These are phyloP conservation scores for Halichoerus grypus DNA, from an alignment of 2,113 vertebrate genomes.

Conservation along the genomic window DNA sequence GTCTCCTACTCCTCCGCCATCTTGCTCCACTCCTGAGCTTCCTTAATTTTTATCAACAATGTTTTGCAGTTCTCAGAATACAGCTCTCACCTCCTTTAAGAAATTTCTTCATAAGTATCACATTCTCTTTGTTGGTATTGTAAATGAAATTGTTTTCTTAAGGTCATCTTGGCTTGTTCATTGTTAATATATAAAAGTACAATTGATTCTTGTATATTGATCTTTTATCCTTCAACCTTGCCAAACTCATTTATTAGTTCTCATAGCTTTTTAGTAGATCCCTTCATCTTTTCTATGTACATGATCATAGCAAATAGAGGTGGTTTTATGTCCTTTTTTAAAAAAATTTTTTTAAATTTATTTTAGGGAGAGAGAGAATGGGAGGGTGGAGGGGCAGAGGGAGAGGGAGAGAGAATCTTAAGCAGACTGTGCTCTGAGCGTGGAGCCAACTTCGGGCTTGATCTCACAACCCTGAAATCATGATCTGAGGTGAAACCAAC, in stretches of 20 bases:
- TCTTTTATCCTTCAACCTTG: background rate
- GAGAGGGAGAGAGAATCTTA: background rate
- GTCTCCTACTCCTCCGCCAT: too few relatives aligned
- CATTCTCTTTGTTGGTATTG: background rate
- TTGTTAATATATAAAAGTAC: background rate
- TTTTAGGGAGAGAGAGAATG: background rate
- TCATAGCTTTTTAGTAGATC: background rate
- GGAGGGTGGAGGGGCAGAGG: background rate
- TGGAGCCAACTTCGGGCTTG: background rate
- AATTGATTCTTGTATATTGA: background rate
- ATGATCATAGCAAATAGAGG: background rate
- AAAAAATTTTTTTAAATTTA: background rate
- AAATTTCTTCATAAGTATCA: background rate
- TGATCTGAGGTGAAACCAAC: background rate
- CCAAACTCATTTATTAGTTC: background rate
- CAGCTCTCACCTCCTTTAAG: background rate
- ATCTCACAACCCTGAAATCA: background rate
- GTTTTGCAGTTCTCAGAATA: background rate
- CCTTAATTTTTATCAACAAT: background rate
- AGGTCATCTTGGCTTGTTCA: background rate
- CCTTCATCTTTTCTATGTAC: background rate
- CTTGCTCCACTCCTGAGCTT: background rate
- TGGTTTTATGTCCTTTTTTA: background rate
- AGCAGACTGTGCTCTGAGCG: background rate
- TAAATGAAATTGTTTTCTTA: slow-evolving; percentile 13